Base-by-base conservation (phyloP, 2,888 invertebrate genomes). In the Diarsia mendica region DNA sequence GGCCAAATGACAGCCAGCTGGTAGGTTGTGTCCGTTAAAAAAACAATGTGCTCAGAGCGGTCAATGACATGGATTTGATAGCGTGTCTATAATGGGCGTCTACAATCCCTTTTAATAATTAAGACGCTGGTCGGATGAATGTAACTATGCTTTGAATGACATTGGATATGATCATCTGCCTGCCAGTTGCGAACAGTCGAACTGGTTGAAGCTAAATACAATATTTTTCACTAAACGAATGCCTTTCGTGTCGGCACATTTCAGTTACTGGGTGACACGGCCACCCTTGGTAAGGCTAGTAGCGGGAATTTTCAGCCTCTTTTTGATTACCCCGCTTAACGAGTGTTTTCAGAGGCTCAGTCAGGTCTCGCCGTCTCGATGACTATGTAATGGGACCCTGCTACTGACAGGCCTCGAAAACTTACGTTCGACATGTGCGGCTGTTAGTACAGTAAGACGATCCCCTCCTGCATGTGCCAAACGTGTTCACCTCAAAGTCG, bases 401-500 rank as follows among this genome's bases (percentile, higher is more conserved):
- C 15, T 55, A 55, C 23, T 28, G 55, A 23, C 55, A 23, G 8
- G 15, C 18, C 15, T 60, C 18, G 9, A 33, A 9, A 33, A 18
- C 13, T 13, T 18, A 61, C 4, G 10, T 20, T 60, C 10, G 60
- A 39, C 39, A 39, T 20, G 20, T n/a, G 39, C 11, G 11, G 11
- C n/a, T 39, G n/a, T 39, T 28, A 18, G 3, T 58, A 61, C 39
- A 2, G 10, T 20, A 39, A 0, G 18, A 61, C 39, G 61, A 39
- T 20, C 13, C 39, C 33, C 20, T 58, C 28, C 39, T 5, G 8
- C n/a, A 63, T 44, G n/a, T 39, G 9, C 39, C 4, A 39, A 20
- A 10, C 28, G 9, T 33, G 15, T 20, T 75, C 15, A 95, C 95
- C 90, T 91, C 79, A 8, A 94, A 87, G 78, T 96, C 90, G 15